phyloP scores from a whole-genome alignment of 2,888 invertebrate genomes.

The Drepanosiphum platanoidis region DNA sequence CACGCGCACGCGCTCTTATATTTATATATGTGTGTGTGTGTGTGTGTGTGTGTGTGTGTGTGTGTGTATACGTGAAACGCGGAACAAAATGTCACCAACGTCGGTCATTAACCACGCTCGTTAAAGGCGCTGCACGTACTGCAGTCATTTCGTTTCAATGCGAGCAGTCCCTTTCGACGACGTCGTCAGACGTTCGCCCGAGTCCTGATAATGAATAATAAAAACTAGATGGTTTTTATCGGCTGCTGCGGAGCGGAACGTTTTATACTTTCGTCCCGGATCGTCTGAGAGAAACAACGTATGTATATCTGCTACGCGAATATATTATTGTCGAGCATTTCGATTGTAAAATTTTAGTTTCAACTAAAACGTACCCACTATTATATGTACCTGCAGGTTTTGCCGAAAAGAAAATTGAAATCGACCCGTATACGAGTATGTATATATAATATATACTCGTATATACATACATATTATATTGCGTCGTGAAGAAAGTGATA shows the following conservation, averaged over 20 bases:
- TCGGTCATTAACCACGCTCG: constrained; percentile 30
- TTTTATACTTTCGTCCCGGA: neutral
- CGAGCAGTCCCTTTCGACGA: neutral
- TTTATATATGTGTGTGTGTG: neutral
- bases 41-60: too few species aligned
- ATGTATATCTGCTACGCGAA: too few species aligned
- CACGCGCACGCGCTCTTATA: neutral
- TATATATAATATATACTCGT: too few species aligned
- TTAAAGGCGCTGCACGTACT: constrained; percentile 23
- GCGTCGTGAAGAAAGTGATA: neutral
- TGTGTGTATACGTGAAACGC: too few species aligned
- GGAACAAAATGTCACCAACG: constrained; percentile 44
- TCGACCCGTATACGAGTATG: too few species aligned
- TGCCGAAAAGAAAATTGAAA: too few species aligned
- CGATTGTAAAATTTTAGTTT: neutral
- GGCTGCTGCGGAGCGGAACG: too few species aligned
- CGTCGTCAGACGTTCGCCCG: neutral
- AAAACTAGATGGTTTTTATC: neutral
- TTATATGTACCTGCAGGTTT: too few species aligned
- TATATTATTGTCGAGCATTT: neutral
- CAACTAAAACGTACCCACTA: too few species aligned
- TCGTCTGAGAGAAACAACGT: neutral
- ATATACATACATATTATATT: too few species aligned
- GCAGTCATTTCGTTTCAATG: neutral
- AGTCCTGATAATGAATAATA: neutral